phyloP scores from a whole-genome alignment of 2,797 vertebrate genomes.

The Hydrolagus colliei region DNA sequence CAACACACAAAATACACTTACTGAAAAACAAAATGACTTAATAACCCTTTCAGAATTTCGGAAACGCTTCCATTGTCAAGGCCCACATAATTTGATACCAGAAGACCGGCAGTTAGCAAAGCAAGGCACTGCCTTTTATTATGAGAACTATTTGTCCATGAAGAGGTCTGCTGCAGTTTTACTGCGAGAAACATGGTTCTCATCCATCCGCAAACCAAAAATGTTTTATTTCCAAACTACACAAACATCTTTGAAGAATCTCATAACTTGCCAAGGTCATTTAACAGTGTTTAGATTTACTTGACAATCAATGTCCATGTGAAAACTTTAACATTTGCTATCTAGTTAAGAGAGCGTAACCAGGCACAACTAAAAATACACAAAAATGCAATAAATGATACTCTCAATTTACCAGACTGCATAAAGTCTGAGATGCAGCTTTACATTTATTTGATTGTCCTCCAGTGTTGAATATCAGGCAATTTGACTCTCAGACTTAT shows the following conservation, averaged over 20 bases:
- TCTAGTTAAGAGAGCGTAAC: not conserved
- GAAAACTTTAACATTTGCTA: conserved; percentile 10
- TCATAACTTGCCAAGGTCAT: not conserved
- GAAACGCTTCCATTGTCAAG: not conserved
- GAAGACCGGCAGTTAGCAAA: not conserved
- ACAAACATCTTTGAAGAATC: not conserved
- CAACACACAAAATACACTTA: not conserved
- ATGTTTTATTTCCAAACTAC: not conserved
- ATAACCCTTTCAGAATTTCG: not conserved
- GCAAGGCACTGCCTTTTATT: not conserved
- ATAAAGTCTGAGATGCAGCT: not conserved
- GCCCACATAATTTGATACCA: not conserved
- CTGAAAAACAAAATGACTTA: not conserved
- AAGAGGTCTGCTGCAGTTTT: not conserved
- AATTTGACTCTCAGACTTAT: too few species aligned
- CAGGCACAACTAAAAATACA: conserved; percentile 2
- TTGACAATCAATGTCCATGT: not conserved
- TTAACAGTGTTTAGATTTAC: not conserved
- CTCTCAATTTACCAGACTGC: not conserved
- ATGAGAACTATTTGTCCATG: too few species aligned
- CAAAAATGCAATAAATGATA: not conserved
- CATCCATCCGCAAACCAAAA: not conserved
- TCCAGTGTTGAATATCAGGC: too few species aligned
- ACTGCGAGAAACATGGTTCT: not conserved
- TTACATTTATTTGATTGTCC: not conserved